A percentile compares a stretch with the other conserved stretches of the same genome.
phyloP scores from a whole-genome alignment of 2,888 invertebrate genomes.

The Horisme vitalbata region DNA sequence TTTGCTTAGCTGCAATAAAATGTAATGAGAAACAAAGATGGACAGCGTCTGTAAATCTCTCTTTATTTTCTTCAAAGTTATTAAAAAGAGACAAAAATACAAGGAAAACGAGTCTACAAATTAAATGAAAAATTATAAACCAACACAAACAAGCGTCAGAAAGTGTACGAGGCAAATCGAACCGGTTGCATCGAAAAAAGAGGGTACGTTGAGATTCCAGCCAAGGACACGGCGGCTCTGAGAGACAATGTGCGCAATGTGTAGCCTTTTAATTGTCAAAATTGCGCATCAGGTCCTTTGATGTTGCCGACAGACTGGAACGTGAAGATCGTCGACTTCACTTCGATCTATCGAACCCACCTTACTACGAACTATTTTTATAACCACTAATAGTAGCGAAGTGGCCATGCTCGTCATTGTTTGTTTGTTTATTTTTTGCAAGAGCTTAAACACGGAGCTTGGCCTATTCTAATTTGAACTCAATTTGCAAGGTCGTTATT shows the following conservation, averaged over 20 bases:
- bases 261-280: conserved; percentile 79
- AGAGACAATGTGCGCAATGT: conserved; percentile 67
- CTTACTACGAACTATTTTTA: conserved; percentile 25
- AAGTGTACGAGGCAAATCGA: conserved; percentile 54
- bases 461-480: not conserved
- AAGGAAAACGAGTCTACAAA: conserved; percentile 36
- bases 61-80: conserved; percentile 15
- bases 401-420: not conserved
- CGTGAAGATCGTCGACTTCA: conserved; percentile 20
- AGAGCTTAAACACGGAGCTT: not conserved
- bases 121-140: conserved; percentile 32
- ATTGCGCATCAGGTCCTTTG: conserved; percentile 66
- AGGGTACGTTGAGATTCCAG: conserved; percentile 65
- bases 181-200: conserved; percentile 62
- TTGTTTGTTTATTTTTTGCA: conserved; percentile 3
- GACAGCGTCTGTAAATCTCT: conserved; percentile 14
- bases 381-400: conserved; percentile 13
- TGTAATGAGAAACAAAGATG: conserved; percentile 23
- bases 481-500: not conserved
- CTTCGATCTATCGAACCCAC: conserved; percentile 28
- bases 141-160: conserved; percentile 33
- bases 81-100: conserved; percentile 40
- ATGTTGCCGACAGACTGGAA: conserved; percentile 54
- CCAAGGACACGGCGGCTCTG: conserved; percentile 67
- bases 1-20: conserved; percentile 23